Percentiles rank a stretch among this genome's conserved stretches.
phyloP scores from a whole-genome alignment of 1,140 invertebrate genomes.

The Caenorhabditis tropicalis region DNA sequence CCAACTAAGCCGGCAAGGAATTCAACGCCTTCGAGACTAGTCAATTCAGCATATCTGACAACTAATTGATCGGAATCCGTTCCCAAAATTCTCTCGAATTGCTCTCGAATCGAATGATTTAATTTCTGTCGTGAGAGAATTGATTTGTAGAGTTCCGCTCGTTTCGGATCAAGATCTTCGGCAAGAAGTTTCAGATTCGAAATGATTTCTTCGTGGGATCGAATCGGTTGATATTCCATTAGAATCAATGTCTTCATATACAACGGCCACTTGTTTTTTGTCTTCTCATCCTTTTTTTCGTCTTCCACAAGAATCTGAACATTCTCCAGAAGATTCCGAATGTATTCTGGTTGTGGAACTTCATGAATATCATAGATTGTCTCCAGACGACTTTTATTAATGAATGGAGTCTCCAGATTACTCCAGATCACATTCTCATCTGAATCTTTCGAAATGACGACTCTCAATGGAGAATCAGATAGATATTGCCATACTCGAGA shows the following conservation, averaged over 20 bases:
- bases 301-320: not conserved
- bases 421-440: not conserved
- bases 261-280: conserved; percentile 30
- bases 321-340: not conserved
- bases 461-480: not conserved
- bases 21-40: conserved; percentile 41
- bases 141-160: conserved; percentile 17
- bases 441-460: not conserved
- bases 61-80: not conserved
- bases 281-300: no score
- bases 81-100: conserved; percentile 1
- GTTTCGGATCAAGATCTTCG: conserved; percentile 6
- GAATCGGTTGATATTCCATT: not conserved
- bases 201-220: conserved; percentile 38
- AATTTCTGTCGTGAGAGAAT: conserved; percentile 10
- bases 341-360: not conserved
- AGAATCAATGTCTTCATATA: conserved; percentile 37
- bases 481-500: conserved; percentile 31
- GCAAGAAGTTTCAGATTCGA: conserved; percentile 7
- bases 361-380: not conserved
- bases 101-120: conserved; percentile 8
- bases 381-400: not conserved
- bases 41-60: not conserved
- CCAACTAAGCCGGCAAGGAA: conserved; percentile 39
- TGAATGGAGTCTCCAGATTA: not conserved